Percentiles rank a stretch among this genome's conserved stretches.
Evolutionary conservation across 1,140 invertebrate genomes (phyloP).

Genomic region (Papilio xuthus): DNA sequence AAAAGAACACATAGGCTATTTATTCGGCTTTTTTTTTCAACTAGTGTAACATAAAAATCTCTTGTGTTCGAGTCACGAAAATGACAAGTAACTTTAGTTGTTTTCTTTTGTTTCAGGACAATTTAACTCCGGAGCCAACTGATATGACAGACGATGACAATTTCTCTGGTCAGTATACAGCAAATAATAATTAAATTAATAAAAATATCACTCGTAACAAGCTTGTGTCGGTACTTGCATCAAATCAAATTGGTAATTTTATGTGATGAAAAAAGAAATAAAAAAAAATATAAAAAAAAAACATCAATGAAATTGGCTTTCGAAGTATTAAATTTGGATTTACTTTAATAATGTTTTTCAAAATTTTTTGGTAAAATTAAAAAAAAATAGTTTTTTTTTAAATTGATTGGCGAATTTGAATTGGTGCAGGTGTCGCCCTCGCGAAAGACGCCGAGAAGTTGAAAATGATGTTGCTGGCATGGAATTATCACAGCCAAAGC

Average conservation of each 20-base stretch:
- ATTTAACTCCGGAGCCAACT: constrained; percentile 85
- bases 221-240: constrained; percentile 70
- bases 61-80: too few species aligned
- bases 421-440: constrained; percentile 81
- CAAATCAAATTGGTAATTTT: constrained; percentile 76
- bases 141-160: constrained; percentile 88
- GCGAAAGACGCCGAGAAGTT: constrained; percentile 92
- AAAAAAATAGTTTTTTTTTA: constrained; percentile 57
- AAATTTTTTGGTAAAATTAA: background rate
- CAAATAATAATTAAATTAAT: background rate
- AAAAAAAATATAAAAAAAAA: constrained; percentile 52
- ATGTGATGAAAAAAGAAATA: constrained; percentile 35
- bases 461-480: constrained; percentile 91
- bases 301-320: constrained; percentile 60
- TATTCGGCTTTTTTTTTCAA: too few species aligned
- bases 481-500: constrained; percentile 90
- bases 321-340: constrained; percentile 45
- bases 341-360: background rate
- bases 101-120: constrained; percentile 85
- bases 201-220: background rate
- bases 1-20: too few species aligned
- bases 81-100: background rate
- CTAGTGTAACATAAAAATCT: too few species aligned
- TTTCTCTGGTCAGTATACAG: constrained; percentile 83
- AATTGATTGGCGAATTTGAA: constrained; percentile 78